Evolutionary conservation across 2,797 vertebrate genomes (phyloP), one percentile per base, ranked within the genome.

Genomic region (Craterocephalus amniculus): DNA sequence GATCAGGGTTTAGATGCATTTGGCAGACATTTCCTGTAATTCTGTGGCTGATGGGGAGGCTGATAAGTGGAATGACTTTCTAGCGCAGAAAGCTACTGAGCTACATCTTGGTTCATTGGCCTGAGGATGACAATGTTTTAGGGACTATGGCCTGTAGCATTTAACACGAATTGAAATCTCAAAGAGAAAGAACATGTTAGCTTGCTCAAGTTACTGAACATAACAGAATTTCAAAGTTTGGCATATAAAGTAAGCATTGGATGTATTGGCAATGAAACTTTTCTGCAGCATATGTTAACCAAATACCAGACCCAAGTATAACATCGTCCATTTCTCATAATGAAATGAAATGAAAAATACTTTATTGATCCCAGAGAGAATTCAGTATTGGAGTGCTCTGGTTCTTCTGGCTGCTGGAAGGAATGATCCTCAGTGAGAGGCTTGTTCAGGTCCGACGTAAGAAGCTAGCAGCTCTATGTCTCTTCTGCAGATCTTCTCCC

Each of bases 61-160:
- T 80, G 89, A 90, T 92, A 89, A 92, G 89, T 88, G 82, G 89
- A 87, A 86, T 87, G 85, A 83, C 80, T 89, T 83, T 68, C 64
- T 66, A 61, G 79, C 81, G 83, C 56, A 67, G 49, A 63, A 64
- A 49, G 67, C 48, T 58, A 58, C 68, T 81, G 61, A 63, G 26
- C 70, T 76, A 55, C 72, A 69, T 68, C 83, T 77, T 66, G 76
- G 84, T 76, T 59, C 64, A 54, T 55, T 76, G 71, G 74, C 66
- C 54, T 32, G 12, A 51, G 40, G 22, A 18, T 16, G 2, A 9
- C 13, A 49, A 3, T 27, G 38, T 62, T 67, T 57, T 20, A 13
- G 12, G 4, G 48, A 58, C 67, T 58, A 31, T 56, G 51, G 5
- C 14, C 48, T 14, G 58, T 72, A 59, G 2, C 14, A 4, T 43